These are phyloP conservation scores for Patella vulgata DNA, from an alignment of 1,140 invertebrate species.

Conservation along the genomic window DNA sequence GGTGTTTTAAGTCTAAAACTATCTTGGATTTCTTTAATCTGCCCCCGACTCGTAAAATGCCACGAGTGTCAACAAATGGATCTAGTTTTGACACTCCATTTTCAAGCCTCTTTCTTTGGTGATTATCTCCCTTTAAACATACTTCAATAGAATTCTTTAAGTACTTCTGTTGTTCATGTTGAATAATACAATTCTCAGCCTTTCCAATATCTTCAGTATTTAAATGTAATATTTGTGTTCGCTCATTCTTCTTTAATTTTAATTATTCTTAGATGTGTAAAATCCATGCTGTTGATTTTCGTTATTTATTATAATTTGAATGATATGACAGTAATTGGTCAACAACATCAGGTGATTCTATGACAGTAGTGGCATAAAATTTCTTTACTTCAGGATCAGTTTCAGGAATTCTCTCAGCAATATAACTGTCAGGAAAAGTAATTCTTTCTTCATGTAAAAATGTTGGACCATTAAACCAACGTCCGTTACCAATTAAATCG, in stretches of 20 bases:
- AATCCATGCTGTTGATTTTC: too few species aligned
- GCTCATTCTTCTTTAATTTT: too few species aligned
- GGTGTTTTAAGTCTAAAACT: conserved; percentile 18
- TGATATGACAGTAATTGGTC: too few species aligned
- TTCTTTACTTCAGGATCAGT: conserved; percentile 27
- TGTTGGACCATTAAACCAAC: conserved; percentile 34
- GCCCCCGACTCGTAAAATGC: conserved; percentile 27
- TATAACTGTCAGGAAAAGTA: background rate
- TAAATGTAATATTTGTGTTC: too few species aligned
- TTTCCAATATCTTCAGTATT: background rate
- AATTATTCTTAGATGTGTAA: too few species aligned
- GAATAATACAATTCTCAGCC: background rate
- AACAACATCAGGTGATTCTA: background rate
- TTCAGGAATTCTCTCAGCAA: background rate
- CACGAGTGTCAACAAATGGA: conserved; percentile 17
- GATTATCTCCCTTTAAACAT: conserved; percentile 3
- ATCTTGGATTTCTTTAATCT: conserved; percentile 10
- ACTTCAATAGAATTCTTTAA: conserved; percentile 11
- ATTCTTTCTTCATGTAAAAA: conserved; percentile 28
- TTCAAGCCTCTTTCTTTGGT: background rate
- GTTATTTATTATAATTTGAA: too few species aligned
- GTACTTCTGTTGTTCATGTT: background rate
- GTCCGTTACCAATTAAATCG: conserved; percentile 11
- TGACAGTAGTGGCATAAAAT: background rate
- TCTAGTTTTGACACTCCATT: conserved; percentile 23